Evolutionary conservation across 2,113 vertebrate genomes (phyloP), one percentile per base, ranked within the genome.

Genomic region (Gobius niger): DNA sequence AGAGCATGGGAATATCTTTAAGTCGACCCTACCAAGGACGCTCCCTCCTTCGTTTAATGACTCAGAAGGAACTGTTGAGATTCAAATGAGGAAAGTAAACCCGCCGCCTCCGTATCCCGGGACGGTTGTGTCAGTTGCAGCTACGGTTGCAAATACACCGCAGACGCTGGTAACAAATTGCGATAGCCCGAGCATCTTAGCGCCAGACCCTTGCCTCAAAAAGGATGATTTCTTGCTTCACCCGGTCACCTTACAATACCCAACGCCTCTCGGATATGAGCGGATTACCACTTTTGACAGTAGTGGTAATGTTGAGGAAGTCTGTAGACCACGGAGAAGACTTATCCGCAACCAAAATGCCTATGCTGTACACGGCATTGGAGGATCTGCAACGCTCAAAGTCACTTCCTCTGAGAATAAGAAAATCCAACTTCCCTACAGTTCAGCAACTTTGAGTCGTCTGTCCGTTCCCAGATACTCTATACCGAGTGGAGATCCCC

Each of bases 281-380:
- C 90, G 98, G 73, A 99, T 99, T 84, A 99, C 98, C 0, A 99
- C 98, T 0, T 99, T 99, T 4, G 98, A 99, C 90, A 99, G 98
- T 90, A 98, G 98, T 0, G 98, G 98, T 57, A 99, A 99, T 0
- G 97, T 99, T 51, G 96, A 99, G 83, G 98, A 99, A 81, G 98
- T 98, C 40, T 99, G 97, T 82, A 94, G 96, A 52, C 98, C 98
- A 10, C 95, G 97, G 34, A 93, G 94, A 6, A 93, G 98, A 64
- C 91, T 96, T 89, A 89, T 97, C 44, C 95, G 95, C 3, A 93
- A 95, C 42, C 96, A 98, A 70, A 96, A 93, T 78, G 91, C 95
- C 5, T 98, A 97, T 47, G 86, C 95, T 0, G 90, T 95, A 47
- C 95, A 95, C 0, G 95, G 94, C 42, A 95, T 95, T 0, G 95